Evolutionary conservation across 2,113 vertebrate species (phyloP), one percentile per base, ranked within the genome.

Genomic region (Pao palembangensis): DNA sequence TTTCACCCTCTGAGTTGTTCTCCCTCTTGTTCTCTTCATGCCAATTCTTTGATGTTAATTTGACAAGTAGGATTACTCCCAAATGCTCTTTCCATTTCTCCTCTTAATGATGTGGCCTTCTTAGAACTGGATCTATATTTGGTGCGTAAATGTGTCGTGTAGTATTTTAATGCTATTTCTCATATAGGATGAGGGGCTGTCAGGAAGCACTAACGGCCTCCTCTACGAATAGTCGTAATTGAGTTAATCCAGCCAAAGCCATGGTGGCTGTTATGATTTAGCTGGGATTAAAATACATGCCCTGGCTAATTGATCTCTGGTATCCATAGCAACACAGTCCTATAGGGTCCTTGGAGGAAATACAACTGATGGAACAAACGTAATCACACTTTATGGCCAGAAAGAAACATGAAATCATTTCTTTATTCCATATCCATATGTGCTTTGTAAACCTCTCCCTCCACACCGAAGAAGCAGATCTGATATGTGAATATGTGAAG

Each of bases 311-410:
- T 93, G 85, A 93, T 90, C 90, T 88, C 86, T 28, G 81, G 90
- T 93, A 92, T 91, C 92, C 87, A 68, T 90, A 82, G 91, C 85
- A 93, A 94, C 91, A 56, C 52, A 81, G 75, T 86, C 81, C 82
- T 87, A 86, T 81, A 81, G 81, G 84, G 88, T 84, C 86, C 87
- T n/a, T 11, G 25, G 52, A 23, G 55, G 61, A 20, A 42, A 64
- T 42, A n/a, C 10, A 23, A 44, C 52, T 64, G 23, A 41, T 52
- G 23, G 14, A 18, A 55, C 44, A 53, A 25, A 52, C 49, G 7
- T n/a, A 48, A 43, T 50, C 19, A 44, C 13, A 54, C 11, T 43
- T 14, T 5, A 46, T 58, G 43, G 28, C 20, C 23, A 47, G 56
- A 53, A 8, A 48, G 34, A 28, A 53, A 65, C 31, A 51, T 18